phyloP scores from a whole-genome alignment of 2,888 invertebrate genomes.

The Drosophila suboccidentalis region DNA sequence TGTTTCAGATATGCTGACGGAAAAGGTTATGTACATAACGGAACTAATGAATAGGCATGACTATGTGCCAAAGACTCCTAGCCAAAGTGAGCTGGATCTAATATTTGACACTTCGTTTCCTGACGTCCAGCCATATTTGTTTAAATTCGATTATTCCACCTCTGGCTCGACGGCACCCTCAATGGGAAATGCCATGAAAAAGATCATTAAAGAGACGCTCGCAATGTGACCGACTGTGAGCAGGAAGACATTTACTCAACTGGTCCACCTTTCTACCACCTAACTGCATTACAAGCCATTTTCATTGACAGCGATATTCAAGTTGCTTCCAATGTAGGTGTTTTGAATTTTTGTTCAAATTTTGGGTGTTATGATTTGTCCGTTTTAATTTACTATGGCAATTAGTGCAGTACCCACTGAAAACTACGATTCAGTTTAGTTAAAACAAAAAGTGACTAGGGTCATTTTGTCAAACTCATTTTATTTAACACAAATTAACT shows the following conservation, averaged over 20 bases:
- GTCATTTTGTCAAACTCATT: not conserved
- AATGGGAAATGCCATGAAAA: constrained; percentile 95
- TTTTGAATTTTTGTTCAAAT: not conserved
- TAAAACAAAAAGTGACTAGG: not conserved
- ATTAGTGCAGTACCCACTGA: not conserved
- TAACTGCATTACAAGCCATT: not conserved
- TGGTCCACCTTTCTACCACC: not conserved
- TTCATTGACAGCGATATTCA: not conserved
- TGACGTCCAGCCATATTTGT: constrained; percentile 98
- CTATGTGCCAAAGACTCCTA: constrained; percentile 98
- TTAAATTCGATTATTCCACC: constrained; percentile 94
- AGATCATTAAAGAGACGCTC: constrained; percentile 94
- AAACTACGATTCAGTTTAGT: not conserved
- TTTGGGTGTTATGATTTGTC: not conserved
- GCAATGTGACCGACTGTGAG: constrained; percentile 88
- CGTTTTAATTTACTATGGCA: not conserved
- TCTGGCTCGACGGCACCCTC: constrained; percentile 92
- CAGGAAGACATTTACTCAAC: not conserved
- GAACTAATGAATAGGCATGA: constrained; percentile 98
- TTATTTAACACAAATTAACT: not conserved
- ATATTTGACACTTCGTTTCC: constrained; percentile 97
- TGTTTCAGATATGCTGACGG: constrained; percentile 94
- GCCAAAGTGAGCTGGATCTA: constrained; percentile 95
- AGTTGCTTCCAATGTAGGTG: not conserved
- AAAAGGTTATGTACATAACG: constrained; percentile 97